Evolutionary conservation across 2,113 vertebrate genomes (phyloP), one percentile per base, ranked within the genome.

Genomic region (Nesogale talazaci): DNA sequence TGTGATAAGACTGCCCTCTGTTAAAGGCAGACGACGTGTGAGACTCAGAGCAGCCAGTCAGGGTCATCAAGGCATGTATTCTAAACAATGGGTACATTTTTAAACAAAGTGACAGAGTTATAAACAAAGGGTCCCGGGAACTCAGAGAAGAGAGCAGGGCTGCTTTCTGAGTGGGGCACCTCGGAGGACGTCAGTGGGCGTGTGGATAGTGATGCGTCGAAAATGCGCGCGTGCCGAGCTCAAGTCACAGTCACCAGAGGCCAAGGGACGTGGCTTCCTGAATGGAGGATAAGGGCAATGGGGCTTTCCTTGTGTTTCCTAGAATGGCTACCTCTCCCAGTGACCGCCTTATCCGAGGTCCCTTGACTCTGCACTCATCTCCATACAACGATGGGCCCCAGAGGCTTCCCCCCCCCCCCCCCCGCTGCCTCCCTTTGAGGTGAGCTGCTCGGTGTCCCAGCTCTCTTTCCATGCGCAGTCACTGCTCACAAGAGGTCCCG

Each of bases 271-370:
- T 75, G 1, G 12, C 57, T 89, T 77, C 91, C 90, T 89, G 70
- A 95, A 95, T 83, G 86, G 83, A 92, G 82, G 83, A 38, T 75
- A 70, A 31, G 88, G 40, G 76, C 19, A 1, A 0, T 46, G 86
- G 75, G 83, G 83, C 79, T 83, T 86, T 83, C 57, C 76, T 83
- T 92, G 80, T 91, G 86, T 85, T 93, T 86, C 42, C 77, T 17
- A 46, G 90, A 86, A 56, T 36, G 29, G 75, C 52, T 94, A 94
- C 91, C 72, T 87, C 83, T 80, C 40, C 31, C 65, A 67, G 11
- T 20, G 16, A 80, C 59, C 23, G 65, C 20, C 70, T 56, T 90
- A 78, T 61, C 63, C 69, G 74, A 46, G 79, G 31, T 90, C 72
- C 36, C 70, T 81, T 61, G 85, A 70, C 65, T 75, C 79, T 46